Evolutionary conservation across 2,113 vertebrate genomes (phyloP).

Genomic region (Thymallus thymallus): DNA sequence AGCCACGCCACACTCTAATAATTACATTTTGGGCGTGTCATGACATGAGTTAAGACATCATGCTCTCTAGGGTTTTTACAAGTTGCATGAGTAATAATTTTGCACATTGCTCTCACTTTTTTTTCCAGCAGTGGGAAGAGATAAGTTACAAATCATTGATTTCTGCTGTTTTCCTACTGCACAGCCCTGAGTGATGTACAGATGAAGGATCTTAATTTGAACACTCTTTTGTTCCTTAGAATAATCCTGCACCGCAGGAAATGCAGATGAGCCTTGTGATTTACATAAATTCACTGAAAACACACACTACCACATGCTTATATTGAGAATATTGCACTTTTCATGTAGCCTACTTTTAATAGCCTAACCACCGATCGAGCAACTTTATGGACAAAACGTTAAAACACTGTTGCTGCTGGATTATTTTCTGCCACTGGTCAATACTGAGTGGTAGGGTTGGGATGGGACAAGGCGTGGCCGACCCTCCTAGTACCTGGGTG

Average conservation of each 20-base stretch:
- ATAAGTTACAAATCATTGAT: conserved; percentile 6
- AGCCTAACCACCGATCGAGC: too few relatives aligned
- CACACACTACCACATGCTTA: too few relatives aligned
- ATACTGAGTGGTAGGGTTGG: conserved; percentile 9
- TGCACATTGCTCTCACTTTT: conserved; percentile 30
- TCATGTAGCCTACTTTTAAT: too few relatives aligned
- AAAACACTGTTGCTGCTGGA: too few relatives aligned
- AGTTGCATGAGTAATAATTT: conserved; percentile 47
- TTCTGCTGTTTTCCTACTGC: conserved; percentile 39
- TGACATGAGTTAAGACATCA: background rate
- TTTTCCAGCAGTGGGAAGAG: background rate
- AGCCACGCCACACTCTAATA: background rate
- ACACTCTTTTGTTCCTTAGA: conserved; percentile 24
- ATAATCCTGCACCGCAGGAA: too few relatives aligned
- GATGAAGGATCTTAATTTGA: background rate
- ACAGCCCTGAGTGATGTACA: conserved; percentile 20
- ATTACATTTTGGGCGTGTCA: background rate
- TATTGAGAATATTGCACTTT: too few relatives aligned
- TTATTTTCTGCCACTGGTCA: too few relatives aligned
- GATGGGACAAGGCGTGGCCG: conserved; percentile 8
- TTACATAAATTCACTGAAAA: too few relatives aligned
- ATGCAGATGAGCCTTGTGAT: too few relatives aligned
- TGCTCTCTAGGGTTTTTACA: background rate
- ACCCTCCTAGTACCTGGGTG: conserved; percentile 21
- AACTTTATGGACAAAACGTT: too few relatives aligned